Evolutionary conservation across 2,113 vertebrate species (phyloP).

Genomic region (Asarcornis scutulata): DNA sequence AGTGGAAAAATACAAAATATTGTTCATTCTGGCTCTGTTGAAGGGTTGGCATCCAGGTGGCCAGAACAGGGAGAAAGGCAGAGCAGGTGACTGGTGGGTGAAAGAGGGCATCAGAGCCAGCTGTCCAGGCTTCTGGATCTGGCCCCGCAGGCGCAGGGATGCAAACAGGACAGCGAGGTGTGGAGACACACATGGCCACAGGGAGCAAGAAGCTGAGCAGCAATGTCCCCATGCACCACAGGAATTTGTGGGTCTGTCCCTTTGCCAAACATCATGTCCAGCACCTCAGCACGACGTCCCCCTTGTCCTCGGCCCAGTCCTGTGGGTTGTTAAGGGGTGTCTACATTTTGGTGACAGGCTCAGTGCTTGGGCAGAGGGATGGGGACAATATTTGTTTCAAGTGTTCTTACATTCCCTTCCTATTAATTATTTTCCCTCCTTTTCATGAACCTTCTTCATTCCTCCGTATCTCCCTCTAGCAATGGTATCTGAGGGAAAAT

Average conservation of each 20-base stretch:
- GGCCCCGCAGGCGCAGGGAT: no score
- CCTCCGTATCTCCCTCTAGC: constrained; percentile 29
- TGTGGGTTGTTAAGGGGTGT: not conserved
- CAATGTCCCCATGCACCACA: no score
- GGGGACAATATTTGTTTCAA: not conserved
- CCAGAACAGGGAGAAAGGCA: not conserved
- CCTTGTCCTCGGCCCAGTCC: not conserved
- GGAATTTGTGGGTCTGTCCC: no score
- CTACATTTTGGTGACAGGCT: not conserved
- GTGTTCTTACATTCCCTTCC: not conserved
- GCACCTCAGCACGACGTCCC: not conserved
- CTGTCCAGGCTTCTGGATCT: no score
- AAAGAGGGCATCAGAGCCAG: not conserved
- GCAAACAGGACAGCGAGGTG: no score
- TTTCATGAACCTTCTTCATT: not conserved
- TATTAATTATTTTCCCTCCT: constrained; percentile 6
- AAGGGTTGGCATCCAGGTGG: constrained; percentile 14
- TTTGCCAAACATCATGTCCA: no score
- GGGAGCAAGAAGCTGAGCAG: no score
- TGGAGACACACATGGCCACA: no score
- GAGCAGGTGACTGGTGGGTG: not conserved
- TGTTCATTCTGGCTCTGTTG: not conserved
- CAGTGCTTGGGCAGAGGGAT: not conserved
- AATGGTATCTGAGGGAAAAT: constrained; percentile 35
- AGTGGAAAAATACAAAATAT: constrained; percentile 32